A percentile compares a stretch with the other conserved stretches of the same genome.
phyloP scores from a whole-genome alignment of 1,140 invertebrate species.

The Mylabris phalerata region DNA sequence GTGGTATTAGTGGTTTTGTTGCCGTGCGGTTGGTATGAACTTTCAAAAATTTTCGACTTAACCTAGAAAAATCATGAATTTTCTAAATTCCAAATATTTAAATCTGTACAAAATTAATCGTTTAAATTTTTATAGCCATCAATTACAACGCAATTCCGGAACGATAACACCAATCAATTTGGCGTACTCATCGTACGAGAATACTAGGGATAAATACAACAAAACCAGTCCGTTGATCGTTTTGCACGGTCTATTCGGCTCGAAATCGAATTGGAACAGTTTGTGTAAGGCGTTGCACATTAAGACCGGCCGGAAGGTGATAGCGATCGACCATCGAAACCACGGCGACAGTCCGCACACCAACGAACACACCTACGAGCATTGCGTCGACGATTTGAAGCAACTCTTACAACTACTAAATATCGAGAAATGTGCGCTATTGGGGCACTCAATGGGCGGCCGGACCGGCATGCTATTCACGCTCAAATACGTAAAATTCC shows the following conservation, averaged over 20 bases:
- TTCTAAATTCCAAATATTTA: too few relatives aligned
- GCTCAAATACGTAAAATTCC: conserved; percentile 50
- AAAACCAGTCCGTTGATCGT: conserved; percentile 57
- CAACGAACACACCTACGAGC: conserved; percentile 57
- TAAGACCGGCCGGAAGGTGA: conserved; percentile 53
- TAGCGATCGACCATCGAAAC: conserved; percentile 77
- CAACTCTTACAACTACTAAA: conserved; percentile 54
- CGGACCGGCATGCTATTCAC: conserved; percentile 73
- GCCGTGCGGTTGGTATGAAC: too few relatives aligned
- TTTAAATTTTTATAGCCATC: too few relatives aligned
- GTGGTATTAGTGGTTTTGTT: too few relatives aligned
- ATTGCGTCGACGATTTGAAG: conserved; percentile 65
- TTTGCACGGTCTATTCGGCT: conserved; percentile 76
- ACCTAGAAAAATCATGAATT: too few relatives aligned
- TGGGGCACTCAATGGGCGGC: conserved; percentile 91
- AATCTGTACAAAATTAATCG: too few relatives aligned
- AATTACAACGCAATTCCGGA: too few relatives aligned
- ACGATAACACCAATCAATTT: conserved; percentile 44
- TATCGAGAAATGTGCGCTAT: conserved; percentile 55
- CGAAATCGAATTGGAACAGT: conserved; percentile 74
- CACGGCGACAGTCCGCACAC: conserved; percentile 83
- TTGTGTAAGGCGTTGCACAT: conserved; percentile 61
- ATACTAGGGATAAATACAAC: conserved; percentile 34
- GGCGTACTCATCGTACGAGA: conserved; percentile 50
- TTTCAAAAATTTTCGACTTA: too few relatives aligned